Evolutionary conservation across 2,888 invertebrate genomes (phyloP), one percentile per base, ranked within the genome.

Genomic region (Adelphocoris suturalis): DNA sequence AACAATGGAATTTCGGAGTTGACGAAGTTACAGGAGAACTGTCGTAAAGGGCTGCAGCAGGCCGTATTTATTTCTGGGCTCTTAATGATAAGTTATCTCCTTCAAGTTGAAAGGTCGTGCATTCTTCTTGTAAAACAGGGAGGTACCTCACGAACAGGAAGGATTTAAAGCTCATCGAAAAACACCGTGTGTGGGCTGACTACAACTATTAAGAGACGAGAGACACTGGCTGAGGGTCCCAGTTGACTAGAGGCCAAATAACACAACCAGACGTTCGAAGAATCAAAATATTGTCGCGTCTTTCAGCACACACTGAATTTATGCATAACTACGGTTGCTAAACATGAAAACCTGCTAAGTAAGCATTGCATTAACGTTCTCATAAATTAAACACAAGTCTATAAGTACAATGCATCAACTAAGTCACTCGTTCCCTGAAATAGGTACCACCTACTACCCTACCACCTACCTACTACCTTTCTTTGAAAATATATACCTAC

Each of bases 51-150:
- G 68, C 19, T 68, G 12, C 68, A 23, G 46, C 46, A 19, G 52
- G 27, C 52, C 9, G 82, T 48, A 82, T 82, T 82, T 82, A 82
- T 82, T 52, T 82, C 52, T 14, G 48, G 27, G n/a, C 52, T 82
- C 52, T 27, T 82, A 82, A 82, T 82, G 82, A 82, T 82, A 52
- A 82, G 52, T 47, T 52, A 82, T 82, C 82, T 52, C 55, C 52
- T 19, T 52, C 82, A 82, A 52, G 82, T 82, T 52, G 82, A 82
- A 82, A 82, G 82, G 52, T 52, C 82, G 48, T 5, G 52, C 82
- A 82, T 82, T 52, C 82, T 82, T 48, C 48, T 82, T 55, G 82
- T 48, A 82, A 82, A 82, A 19, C 23, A 52, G 55, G 27, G 82
- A 28, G 55, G 19, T 1, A 19, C 23, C 68, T 68, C 27, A 23